phyloP scores from a whole-genome alignment of 2,797 vertebrate genomes.

The Menidia menidia region DNA sequence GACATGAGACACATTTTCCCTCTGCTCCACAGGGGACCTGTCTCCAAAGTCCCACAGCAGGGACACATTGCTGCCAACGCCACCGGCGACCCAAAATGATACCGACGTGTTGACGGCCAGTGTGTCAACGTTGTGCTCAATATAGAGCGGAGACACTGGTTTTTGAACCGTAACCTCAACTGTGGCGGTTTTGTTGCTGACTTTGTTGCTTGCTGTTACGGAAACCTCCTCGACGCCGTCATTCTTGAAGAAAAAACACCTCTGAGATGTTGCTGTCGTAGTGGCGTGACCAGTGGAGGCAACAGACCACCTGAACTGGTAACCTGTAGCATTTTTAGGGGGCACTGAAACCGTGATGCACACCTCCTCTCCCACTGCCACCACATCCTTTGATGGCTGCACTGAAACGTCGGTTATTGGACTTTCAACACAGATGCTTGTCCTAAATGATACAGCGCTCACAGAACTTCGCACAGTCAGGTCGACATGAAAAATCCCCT shows the following conservation, averaged over 20 bases:
- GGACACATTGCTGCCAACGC: constrained; percentile 68
- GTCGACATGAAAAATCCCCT: constrained; percentile 68
- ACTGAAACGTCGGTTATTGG: constrained; percentile 66
- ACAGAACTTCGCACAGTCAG: constrained; percentile 71
- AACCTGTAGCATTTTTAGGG: constrained; percentile 53
- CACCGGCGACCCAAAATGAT: constrained; percentile 71
- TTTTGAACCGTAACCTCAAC: constrained; percentile 69
- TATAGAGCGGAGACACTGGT: constrained; percentile 61
- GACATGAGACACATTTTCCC: constrained; percentile 68
- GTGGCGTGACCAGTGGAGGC: constrained; percentile 27
- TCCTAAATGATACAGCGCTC: constrained; percentile 47
- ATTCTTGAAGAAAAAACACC: constrained; percentile 76
- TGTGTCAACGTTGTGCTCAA: constrained; percentile 53
- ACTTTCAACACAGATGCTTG: constrained; percentile 73
- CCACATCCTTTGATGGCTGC: constrained; percentile 40
- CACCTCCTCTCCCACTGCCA: constrained; percentile 64
- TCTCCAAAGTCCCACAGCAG: constrained; percentile 86
- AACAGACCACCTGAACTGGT: constrained; percentile 75
- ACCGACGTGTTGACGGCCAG: constrained; percentile 58
- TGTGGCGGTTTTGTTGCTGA: constrained; percentile 72
- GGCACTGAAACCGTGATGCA: constrained; percentile 70
- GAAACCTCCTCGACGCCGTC: constrained; percentile 75
- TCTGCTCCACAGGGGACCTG: constrained; percentile 51
- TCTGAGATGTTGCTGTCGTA: constrained; percentile 47
- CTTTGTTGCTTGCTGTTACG: constrained; percentile 74